A percentile compares a stretch with the other conserved stretches of the same genome.
These are phyloP conservation scores for Rhaphigaster nebulosa DNA, from an alignment of 2,888 invertebrate species.

Conservation along the genomic window DNA sequence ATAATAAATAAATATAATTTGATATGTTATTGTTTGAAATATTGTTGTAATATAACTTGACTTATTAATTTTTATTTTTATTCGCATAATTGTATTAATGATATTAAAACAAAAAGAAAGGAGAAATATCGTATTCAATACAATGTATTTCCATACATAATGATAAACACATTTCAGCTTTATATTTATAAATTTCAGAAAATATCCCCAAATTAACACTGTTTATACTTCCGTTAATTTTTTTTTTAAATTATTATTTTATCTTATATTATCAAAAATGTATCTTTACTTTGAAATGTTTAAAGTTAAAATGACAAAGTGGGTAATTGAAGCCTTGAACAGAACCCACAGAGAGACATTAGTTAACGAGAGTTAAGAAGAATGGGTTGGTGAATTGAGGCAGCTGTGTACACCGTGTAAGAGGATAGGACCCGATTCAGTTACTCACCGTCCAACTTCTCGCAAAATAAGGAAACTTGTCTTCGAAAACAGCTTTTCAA, in stretches of 20 bases:
- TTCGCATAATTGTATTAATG: too few relatives aligned
- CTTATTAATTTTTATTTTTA: too few relatives aligned
- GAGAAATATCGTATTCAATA: too few relatives aligned
- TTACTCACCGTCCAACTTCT: neutral
- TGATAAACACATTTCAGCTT: too few relatives aligned
- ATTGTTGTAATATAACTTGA: too few relatives aligned
- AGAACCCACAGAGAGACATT: neutral
- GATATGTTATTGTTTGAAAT: too few relatives aligned
- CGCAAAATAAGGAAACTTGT: neutral
- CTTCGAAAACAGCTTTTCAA: neutral
- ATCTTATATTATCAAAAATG: neutral
- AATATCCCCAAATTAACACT: too few relatives aligned
- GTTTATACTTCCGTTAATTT: neutral
- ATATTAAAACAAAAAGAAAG: too few relatives aligned
- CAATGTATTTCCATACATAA: too few relatives aligned
- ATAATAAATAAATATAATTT: too few relatives aligned
- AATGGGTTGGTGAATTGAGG: neutral
- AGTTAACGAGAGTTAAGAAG: neutral
- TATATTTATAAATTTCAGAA: too few relatives aligned
- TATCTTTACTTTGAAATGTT: neutral
- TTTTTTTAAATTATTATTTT: neutral
- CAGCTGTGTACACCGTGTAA: conserved; percentile 30
- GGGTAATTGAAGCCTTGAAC: neutral
- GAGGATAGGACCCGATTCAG: conserved; percentile 11
- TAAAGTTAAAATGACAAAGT: neutral